Base-by-base conservation (phyloP, 2,797 vertebrate species). In the Dicrostonyx torquatus region DNA sequence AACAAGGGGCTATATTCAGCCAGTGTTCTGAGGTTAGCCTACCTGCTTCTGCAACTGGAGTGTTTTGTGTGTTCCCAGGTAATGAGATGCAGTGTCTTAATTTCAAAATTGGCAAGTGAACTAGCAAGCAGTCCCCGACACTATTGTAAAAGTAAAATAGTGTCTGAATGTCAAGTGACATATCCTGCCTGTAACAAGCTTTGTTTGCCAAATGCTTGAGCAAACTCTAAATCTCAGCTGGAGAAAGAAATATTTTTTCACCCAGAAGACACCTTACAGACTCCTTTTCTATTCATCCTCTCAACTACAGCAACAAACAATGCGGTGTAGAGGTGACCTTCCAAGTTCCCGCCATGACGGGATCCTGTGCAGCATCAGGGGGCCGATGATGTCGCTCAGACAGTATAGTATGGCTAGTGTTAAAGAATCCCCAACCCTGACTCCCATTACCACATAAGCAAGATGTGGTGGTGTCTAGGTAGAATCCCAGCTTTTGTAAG, bases 1-100 rank as follows among this genome's bases (percentile, higher is more conserved):
- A 78, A 85, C 73, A 92, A 94, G 78, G 87, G 40, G 83, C 82
- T 68, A 5, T 24, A 90, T 97, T 95, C 95, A 94, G 58, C 15
- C 50, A 72, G 82, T 70, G 43, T 53, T 58, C 43, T 94, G 86
- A n/a, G 45, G 37, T 45, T n/a, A 24, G 58, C 37, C 40, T 45
- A 45, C 40, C 17, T 83, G 60, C 17, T 83, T 64, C 26, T 0
- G 10, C 18, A 60, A 31, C 58, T 34, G 58, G 58, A 34, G 40
- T 64, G 58, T 29, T 60, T 64, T 83, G 40, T 82, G 37, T 9
- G 37, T 62, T 83, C 26, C 40, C 40, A 45, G 80, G 5, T 29
- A 64, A 34, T 22, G 26, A 34, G 40, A 45, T 20, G 29, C 80
- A 64, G 17, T 83, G 15, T 62, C 80, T 64, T 64, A 31, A 5